Percentiles rank a stretch among this genome's conserved stretches.
phyloP scores from a whole-genome alignment of 2,888 invertebrate species.

The Orthosia cruda region DNA sequence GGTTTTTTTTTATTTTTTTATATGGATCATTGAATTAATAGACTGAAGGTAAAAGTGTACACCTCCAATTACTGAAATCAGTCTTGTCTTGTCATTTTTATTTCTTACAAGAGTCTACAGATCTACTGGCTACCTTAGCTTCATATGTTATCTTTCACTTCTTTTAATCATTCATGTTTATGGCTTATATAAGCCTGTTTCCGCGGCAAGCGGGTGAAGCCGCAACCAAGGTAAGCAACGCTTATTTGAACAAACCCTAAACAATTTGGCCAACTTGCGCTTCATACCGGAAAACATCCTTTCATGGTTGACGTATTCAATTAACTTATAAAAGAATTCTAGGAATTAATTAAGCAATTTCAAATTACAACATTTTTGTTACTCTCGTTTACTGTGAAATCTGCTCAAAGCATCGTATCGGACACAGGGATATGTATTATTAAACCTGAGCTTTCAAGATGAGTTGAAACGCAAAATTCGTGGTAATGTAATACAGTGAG shows the following conservation, averaged over 20 bases:
- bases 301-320: not conserved
- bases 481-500: constrained; percentile 10
- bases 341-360: not conserved
- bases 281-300: not conserved
- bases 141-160: too few species aligned
- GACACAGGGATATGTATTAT: not conserved
- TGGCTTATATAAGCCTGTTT: too few species aligned
- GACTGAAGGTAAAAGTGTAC: too few species aligned
- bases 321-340: not conserved
- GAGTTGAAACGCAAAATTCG: constrained; percentile 4
- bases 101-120: too few species aligned
- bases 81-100: too few species aligned
- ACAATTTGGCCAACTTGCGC: not conserved
- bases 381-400: constrained; percentile 11
- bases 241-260: not conserved
- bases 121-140: too few species aligned
- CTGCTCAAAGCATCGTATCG: not conserved
- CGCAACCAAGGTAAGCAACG: not conserved
- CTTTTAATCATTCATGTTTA: too few species aligned
- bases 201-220: too few species aligned
- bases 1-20: too few species aligned
- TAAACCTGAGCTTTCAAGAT: constrained; percentile 1
- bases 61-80: too few species aligned
- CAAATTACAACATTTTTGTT: not conserved
- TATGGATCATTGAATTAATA: too few species aligned